Evolutionary conservation across 53 echinoderm and acorn worm genomes (phyloP), one percentile per base, ranked within the genome.

Genomic region (Paracentrotus lividus): DNA sequence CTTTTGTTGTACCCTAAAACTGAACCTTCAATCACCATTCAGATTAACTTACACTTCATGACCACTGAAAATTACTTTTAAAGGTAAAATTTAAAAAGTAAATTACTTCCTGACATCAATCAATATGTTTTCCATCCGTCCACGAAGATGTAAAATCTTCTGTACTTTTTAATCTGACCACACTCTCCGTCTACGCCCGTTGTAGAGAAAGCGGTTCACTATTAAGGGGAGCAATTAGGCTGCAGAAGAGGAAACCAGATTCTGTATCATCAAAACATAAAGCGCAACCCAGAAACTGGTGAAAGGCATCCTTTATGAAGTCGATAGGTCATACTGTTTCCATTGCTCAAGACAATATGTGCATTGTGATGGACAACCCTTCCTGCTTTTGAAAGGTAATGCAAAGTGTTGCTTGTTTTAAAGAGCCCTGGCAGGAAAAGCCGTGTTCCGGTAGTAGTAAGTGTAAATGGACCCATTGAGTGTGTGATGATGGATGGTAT

Each of bases 401-500:
- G 47, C 44, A 81, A 72, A 72, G 40, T 14, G 18, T 21, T 72
- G 72, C 40, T 40, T 13, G 40, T 16, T 33, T 31, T 67, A 33
- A 67, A 67, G 15, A 36, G 69, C 15, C 36, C 36, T 45, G 47
- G 44, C 45, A 47, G 81, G 47, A 47, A 8, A 81, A 81, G 81
- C 26, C 55, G 56, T 86, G 34, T 54, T 56, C 55, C 86, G n/a
- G n/a, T n/a, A n/a, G n/a, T n/a, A n/a, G n/a, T n/a, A n/a, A 86
- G 86, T 86, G 32, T 12, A 34, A 56, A 53, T 45, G 86, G 86
- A 38, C 55, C 56, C 20, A 55, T 18, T 53, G 34, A 86, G 86
- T 24, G 56, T 54, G 55, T 34, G 43, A 56, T 86, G 86, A 86
- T 86, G 86, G 86, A 86, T 86, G 38, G 54, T 56, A 56, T 55